Base-by-base conservation (phyloP, 2,888 invertebrate species). In the Catocala sponsa region DNA sequence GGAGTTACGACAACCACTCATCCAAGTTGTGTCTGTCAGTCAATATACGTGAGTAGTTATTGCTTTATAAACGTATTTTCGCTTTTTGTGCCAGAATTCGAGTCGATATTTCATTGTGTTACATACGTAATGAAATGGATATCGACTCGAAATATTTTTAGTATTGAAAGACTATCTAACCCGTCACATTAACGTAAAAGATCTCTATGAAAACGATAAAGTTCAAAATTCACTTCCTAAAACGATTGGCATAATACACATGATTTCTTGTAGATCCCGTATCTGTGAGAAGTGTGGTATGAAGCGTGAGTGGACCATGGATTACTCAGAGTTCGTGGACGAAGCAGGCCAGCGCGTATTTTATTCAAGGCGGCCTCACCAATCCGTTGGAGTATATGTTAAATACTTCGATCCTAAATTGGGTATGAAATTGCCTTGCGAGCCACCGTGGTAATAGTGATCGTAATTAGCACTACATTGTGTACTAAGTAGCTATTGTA, bases 301-400 rank as follows among this genome's bases (percentile, higher is more conserved):
- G 95, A 87, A 90, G 65, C 76, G 83, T 7, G 90, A 87, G 1
- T 94, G 94, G 86, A 86, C 92, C 35, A 92, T 95, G 85, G 86
- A 94, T 1, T 96, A 95, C 70, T 83, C 89, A 0, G 91, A 95
- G 0, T 95, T 94, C 65, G 83, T 95, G 0, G 94, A 95, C 63
- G 82, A 84, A 11, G 81, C 90, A 32, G 91, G 95, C 0, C 87
- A 91, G 63, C 90, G 91, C 0, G 90, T 95, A 13, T 94, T 95
- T 81, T 92, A 88, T 67, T 94, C 95, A 0, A 86, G 95, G 0
- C 78, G 89, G 0, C 95, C 95, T 0, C 95, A 95, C 63, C 82
- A 81, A 9, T 80, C 83, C 0, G 92, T 93, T n/a, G 46, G 85
- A 53, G 71, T 95, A 5, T 96, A 94, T 68, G 78, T 90, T 12